A percentile compares a stretch with the other conserved stretches of the same genome.
These are phyloP conservation scores for Tiliacea aurago DNA, from an alignment of 2,888 invertebrate genomes.

Conservation along the genomic window DNA sequence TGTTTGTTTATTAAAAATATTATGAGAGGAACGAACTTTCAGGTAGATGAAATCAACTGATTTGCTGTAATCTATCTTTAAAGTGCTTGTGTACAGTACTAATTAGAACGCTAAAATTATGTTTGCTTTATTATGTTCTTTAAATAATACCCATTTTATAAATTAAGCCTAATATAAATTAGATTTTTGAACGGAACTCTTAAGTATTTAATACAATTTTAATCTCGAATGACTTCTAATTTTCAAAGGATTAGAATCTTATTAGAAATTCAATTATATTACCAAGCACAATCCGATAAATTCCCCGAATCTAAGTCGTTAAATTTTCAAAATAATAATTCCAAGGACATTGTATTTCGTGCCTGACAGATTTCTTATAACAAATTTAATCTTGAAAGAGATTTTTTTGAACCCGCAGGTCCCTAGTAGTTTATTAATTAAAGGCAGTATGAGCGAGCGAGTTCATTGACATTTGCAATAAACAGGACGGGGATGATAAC, in stretches of 20 bases:
- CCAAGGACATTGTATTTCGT: constrained; percentile 14
- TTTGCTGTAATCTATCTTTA: not conserved
- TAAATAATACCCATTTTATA: not conserved
- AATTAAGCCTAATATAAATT: too few species aligned
- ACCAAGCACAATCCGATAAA: not conserved
- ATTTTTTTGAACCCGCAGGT: constrained; percentile 21
- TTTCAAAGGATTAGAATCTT: constrained; percentile 1
- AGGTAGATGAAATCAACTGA: not conserved
- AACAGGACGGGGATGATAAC: constrained; percentile 17
- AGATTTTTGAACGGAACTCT: not conserved
- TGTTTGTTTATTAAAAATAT: constrained; percentile 27
- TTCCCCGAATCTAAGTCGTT: not conserved
- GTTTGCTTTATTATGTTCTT: too few species aligned
- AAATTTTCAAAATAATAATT: not conserved
- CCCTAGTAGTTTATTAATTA: constrained; percentile 35
- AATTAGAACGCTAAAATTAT: too few species aligned
- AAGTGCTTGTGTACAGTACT: not conserved
- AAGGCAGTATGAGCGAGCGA: constrained; percentile 22
- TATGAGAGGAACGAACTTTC: constrained; percentile 26
- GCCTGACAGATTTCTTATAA: constrained; percentile 25
- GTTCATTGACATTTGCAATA: constrained; percentile 39
- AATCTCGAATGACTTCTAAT: not conserved
- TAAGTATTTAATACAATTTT: not conserved
- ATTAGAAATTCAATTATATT: not conserved
- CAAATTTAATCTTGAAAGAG: constrained; percentile 17